Percentiles rank a stretch among this genome's conserved stretches.
phyloP scores from a whole-genome alignment of 2,797 vertebrate species.

The Anableps anableps region DNA sequence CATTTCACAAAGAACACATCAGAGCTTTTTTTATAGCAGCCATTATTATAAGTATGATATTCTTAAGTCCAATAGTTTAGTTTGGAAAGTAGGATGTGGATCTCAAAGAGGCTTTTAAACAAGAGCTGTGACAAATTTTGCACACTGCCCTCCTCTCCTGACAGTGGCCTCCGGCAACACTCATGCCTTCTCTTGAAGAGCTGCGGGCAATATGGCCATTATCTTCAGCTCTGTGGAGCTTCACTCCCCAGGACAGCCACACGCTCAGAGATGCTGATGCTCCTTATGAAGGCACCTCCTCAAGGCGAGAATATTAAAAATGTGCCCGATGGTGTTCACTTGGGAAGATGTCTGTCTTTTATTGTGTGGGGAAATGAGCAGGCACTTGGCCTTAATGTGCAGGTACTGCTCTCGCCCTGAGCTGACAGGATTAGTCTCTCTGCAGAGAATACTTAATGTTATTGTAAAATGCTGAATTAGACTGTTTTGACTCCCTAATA shows the following conservation, averaged over 20 bases:
- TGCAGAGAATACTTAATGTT: conserved; percentile 49
- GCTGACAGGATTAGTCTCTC: conserved; percentile 59
- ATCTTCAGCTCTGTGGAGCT: conserved; percentile 64
- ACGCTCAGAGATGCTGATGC: conserved; percentile 63
- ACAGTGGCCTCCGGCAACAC: conserved; percentile 74
- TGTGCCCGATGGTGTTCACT: conserved; percentile 56
- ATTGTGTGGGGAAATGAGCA: conserved; percentile 64
- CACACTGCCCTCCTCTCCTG: conserved; percentile 57
- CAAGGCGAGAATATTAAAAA: conserved; percentile 70
- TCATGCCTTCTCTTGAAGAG: conserved; percentile 67
- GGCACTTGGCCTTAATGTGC: conserved; percentile 55
- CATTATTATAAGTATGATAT: conserved; percentile 35
- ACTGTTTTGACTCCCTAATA: conserved; percentile 51
- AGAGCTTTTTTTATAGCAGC: conserved; percentile 40
- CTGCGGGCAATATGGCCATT: conserved; percentile 71
- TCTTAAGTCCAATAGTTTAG: conserved; percentile 21
- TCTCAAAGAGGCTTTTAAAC: conserved; percentile 70
- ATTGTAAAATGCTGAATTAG: conserved; percentile 59
- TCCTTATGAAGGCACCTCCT: conserved; percentile 54
- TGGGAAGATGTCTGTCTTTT: conserved; percentile 63
- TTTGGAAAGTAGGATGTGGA: conserved; percentile 36
- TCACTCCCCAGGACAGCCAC: conserved; percentile 55
- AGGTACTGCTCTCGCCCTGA: conserved; percentile 44
- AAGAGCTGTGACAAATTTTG: conserved; percentile 68
- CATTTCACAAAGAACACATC: conserved; percentile 51